Evolutionary conservation across 2,888 invertebrate genomes (phyloP).

Genomic region (Euclidia mi): DNA sequence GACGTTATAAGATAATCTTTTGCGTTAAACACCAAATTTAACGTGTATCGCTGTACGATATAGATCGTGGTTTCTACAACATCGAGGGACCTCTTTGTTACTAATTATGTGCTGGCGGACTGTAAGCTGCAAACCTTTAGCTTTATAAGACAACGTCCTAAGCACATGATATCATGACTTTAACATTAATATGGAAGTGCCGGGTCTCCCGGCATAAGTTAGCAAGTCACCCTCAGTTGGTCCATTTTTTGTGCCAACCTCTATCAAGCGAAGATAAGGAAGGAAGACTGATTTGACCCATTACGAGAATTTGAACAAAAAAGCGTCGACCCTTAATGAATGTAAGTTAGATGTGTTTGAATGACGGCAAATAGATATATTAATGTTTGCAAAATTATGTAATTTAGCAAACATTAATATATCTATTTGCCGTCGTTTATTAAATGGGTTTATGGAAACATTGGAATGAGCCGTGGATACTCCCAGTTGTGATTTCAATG

Average conservation of each 20-base stretch:
- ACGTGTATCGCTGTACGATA: too few species aligned
- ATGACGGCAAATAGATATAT: not conserved
- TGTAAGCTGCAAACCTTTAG: not conserved
- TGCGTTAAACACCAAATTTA: too few species aligned
- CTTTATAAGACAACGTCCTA: not conserved
- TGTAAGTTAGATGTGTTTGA: slow-evolving; percentile 6
- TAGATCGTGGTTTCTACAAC: too few species aligned
- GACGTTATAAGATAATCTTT: too few species aligned
- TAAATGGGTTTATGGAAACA: not conserved
- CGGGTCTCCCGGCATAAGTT: not conserved
- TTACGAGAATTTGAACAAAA: not conserved
- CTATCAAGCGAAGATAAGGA: too few species aligned
- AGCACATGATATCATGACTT: not conserved
- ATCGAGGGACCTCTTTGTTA: too few species aligned
- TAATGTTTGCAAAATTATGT: too few species aligned
- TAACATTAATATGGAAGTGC: not conserved
- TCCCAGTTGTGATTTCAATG: not conserved
- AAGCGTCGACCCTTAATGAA: not conserved
- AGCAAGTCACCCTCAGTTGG: not conserved
- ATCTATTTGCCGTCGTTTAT: not conserved
- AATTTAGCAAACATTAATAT: not conserved
- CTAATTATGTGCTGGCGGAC: too few species aligned
- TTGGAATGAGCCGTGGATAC: not conserved
- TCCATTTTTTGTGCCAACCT: slow-evolving; percentile 2
- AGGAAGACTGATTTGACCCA: slow-evolving; percentile 1